These are phyloP conservation scores for Hesperia comma DNA, from an alignment of 2,888 invertebrate species.

Conservation along the genomic window DNA sequence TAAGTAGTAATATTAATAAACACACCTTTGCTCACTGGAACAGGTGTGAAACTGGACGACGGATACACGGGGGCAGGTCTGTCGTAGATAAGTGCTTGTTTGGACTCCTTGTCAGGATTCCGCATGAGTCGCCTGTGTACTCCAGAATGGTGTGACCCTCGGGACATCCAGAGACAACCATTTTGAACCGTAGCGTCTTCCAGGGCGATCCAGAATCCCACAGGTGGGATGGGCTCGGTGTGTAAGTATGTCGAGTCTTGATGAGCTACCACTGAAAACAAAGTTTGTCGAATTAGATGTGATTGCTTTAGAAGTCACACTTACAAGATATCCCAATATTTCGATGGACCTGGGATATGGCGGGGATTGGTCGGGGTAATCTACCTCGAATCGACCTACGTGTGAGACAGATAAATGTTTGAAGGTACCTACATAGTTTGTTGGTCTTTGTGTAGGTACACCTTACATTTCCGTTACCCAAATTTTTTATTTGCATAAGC, in stretches of 20 bases:
- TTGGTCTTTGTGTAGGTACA: too few species aligned
- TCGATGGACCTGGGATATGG: neutral
- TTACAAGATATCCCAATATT: too few species aligned
- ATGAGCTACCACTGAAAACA: slow-evolving; percentile 87
- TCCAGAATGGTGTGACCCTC: slow-evolving; percentile 95
- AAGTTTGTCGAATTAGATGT: neutral
- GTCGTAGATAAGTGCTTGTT: slow-evolving; percentile 86
- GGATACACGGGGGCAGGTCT: slow-evolving; percentile 88
- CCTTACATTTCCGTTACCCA: too few species aligned
- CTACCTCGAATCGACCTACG: too few species aligned
- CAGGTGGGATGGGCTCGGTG: slow-evolving; percentile 90
- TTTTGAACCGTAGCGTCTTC: slow-evolving; percentile 97
- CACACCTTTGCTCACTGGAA: slow-evolving; percentile 93
- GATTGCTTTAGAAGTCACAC: neutral
- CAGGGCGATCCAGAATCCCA: slow-evolving; percentile 98
- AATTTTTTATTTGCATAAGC: too few species aligned
- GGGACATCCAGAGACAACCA: slow-evolving; percentile 96
- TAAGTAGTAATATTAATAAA: too few species aligned
- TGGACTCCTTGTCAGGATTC: slow-evolving; percentile 86
- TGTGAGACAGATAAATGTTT: too few species aligned
- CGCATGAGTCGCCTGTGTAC: slow-evolving; percentile 88
- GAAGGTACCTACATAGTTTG: too few species aligned
- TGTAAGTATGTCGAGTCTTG: slow-evolving; percentile 95
- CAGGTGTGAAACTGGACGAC: slow-evolving; percentile 88
- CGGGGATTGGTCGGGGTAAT: too few species aligned